Evolutionary conservation across 2,797 vertebrate genomes (phyloP).

Genomic region (Xerus rutilus): DNA sequence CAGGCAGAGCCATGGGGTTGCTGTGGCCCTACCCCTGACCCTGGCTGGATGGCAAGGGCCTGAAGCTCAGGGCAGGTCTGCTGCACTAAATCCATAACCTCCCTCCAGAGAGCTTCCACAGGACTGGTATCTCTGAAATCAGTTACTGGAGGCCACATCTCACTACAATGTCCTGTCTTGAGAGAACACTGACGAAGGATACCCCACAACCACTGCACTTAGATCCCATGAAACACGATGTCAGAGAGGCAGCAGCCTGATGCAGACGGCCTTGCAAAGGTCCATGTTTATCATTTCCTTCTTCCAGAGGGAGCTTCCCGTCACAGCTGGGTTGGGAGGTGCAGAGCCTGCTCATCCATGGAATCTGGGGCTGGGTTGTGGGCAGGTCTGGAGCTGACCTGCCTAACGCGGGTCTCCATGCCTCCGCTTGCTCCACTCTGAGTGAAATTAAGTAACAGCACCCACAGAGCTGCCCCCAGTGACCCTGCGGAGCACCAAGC

Average conservation of each 20-base stretch:
- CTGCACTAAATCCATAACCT: background rate
- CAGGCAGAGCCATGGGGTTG: background rate
- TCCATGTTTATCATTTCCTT: fast-evolving
- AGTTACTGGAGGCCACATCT: background rate
- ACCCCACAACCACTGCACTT: background rate
- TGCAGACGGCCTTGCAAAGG: background rate
- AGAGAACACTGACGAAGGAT: background rate
- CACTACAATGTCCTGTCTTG: background rate
- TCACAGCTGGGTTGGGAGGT: background rate
- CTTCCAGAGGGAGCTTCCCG: background rate
- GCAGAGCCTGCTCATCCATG: background rate
- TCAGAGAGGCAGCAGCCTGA: background rate
- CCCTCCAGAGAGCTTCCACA: background rate
- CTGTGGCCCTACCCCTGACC: background rate
- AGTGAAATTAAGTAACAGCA: fast-evolving
- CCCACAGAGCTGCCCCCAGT: background rate
- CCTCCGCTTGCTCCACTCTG: background rate
- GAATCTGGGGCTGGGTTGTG: background rate
- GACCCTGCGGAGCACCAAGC: background rate
- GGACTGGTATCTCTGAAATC: background rate
- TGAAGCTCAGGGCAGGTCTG: background rate
- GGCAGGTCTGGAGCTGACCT: background rate
- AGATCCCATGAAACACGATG: fast-evolving
- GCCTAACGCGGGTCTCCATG: too few species aligned
- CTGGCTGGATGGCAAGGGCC: background rate